These are phyloP conservation scores for Trematocara marginatum DNA, from an alignment of 2,113 vertebrate genomes.

Conservation along the genomic window DNA sequence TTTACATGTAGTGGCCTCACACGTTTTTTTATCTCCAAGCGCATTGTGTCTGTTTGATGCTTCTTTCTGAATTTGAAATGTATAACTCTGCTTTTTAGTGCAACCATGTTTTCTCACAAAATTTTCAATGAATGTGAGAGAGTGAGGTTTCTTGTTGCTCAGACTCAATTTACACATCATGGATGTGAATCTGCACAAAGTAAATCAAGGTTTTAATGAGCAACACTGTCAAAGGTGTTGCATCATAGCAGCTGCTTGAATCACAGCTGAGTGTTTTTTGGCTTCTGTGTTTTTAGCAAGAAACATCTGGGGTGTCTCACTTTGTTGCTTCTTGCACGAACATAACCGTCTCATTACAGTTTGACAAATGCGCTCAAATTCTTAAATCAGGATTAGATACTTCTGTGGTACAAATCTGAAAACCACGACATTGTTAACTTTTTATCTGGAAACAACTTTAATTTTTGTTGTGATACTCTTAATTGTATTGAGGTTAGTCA, in stretches of 20 bases:
- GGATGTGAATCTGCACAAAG: not conserved
- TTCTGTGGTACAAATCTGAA: not conserved
- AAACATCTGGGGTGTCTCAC: not conserved
- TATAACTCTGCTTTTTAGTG: rapidly evolving
- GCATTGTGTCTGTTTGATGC: not conserved
- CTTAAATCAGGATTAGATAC: not conserved
- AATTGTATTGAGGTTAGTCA: not conserved
- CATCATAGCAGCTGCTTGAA: not conserved
- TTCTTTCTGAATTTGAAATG: not conserved
- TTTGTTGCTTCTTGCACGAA: not conserved
- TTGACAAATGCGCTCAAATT: not conserved
- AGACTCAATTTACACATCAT: not conserved
- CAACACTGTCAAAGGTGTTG: not conserved
- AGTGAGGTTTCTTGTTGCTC: not conserved
- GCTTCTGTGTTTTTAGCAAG: not conserved
- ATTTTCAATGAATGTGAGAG: not conserved
- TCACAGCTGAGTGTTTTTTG: not conserved
- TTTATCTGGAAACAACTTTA: not conserved
- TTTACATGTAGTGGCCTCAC: not conserved
- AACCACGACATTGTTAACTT: not conserved
- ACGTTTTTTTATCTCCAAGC: not conserved
- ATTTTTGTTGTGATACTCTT: not conserved
- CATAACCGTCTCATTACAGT: not conserved
- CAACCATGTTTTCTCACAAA: not conserved
- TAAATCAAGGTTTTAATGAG: not conserved